Evolutionary conservation across 2,797 vertebrate species (phyloP).

Genomic region (Carduelis carduelis): DNA sequence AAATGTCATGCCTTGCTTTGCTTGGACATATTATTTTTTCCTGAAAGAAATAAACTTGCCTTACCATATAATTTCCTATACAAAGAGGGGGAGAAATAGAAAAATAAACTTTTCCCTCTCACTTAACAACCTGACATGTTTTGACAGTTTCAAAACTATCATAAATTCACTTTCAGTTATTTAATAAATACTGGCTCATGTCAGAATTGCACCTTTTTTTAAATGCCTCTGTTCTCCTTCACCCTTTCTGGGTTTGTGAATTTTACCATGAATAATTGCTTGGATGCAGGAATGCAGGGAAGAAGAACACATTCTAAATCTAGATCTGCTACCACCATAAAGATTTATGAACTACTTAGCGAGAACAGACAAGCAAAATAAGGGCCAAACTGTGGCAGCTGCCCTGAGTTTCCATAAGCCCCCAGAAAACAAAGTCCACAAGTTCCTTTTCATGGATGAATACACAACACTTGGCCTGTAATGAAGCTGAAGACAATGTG

Average conservation of each 20-base stretch:
- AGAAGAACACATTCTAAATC: background rate
- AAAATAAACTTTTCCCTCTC: background rate
- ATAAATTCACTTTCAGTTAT: background rate
- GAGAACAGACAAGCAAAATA: background rate
- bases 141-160: conserved; percentile 6
- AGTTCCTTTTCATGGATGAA: background rate
- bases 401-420: background rate
- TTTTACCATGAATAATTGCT: background rate
- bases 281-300: background rate
- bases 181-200: conserved; percentile 3
- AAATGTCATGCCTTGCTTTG: background rate
- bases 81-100: fast-evolving
- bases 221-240: background rate
- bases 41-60: conserved; percentile 9
- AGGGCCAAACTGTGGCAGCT: background rate
- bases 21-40: background rate
- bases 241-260: background rate
- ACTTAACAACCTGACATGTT: background rate
- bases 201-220: background rate
- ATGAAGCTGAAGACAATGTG: background rate
- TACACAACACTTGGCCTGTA: background rate
- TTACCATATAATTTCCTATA: background rate
- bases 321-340: background rate
- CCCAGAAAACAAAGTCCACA: background rate
- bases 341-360: background rate